Conservation (phyloP, 2,797 vertebrate species). For the Girardinus metallicus region DNA sequence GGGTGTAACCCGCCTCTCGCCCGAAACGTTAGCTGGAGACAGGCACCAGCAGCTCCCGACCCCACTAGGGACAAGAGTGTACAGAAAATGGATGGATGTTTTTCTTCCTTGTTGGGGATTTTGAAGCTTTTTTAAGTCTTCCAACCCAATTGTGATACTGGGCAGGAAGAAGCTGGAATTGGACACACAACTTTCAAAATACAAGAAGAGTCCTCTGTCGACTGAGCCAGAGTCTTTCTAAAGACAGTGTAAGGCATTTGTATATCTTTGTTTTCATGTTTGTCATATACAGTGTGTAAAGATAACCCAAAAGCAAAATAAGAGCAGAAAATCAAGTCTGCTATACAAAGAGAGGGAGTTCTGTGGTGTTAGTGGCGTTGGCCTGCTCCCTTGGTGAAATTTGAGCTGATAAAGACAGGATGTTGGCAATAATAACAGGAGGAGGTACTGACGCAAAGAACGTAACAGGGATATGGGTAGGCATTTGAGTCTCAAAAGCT, state of each 20-base stretch:
- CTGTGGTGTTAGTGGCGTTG: slow-evolving; percentile 18
- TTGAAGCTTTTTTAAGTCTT: neutral
- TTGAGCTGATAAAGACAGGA: slow-evolving; percentile 72
- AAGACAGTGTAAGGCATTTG: neutral
- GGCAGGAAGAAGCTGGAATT: neutral
- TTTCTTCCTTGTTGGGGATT: neutral
- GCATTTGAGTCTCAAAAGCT: slow-evolving; percentile 60
- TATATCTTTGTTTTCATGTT: neutral
- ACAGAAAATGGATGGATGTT: neutral
- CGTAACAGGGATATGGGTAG: slow-evolving; percentile 24
- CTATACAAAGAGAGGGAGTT: slow-evolving; percentile 10
- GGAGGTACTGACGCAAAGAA: slow-evolving; percentile 19
- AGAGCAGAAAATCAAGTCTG: neutral
- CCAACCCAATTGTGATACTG: neutral
- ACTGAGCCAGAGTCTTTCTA: neutral
- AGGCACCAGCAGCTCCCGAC: no score
- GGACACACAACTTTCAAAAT: neutral
- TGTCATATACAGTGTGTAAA: neutral
- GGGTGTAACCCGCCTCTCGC: no score
- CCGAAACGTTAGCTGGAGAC: no score
- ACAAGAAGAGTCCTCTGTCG: neutral
- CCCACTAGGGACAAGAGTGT: no score
- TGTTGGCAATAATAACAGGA: slow-evolving; percentile 47
- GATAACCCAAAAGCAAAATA: neutral
- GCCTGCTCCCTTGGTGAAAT: slow-evolving; percentile 55